Evolutionary conservation across 2,888 invertebrate genomes (phyloP).

Genomic region (Nomada hirtipes): DNA sequence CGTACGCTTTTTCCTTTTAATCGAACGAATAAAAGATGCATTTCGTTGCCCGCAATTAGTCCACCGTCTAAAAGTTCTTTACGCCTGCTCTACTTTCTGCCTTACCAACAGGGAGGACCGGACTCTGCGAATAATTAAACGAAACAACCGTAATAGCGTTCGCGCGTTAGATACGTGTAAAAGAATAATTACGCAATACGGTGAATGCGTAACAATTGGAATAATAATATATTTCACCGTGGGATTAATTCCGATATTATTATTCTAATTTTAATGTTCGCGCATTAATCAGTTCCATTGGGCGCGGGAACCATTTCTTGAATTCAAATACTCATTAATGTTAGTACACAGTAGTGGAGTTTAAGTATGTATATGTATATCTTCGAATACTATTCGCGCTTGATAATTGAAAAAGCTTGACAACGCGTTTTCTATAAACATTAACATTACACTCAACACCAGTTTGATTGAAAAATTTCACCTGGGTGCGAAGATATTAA

Average conservation of each 20-base stretch:
- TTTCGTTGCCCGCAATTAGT: not conserved
- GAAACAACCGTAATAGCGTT: not conserved
- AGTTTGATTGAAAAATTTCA: too few relatives aligned
- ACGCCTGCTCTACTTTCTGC: not conserved
- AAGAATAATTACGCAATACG: not conserved
- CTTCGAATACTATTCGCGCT: too few relatives aligned
- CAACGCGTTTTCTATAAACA: too few relatives aligned
- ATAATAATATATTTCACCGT: not conserved
- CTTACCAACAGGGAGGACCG: not conserved
- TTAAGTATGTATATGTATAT: too few relatives aligned
- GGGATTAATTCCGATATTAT: not conserved
- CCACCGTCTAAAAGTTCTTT: not conserved
- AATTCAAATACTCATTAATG: too few relatives aligned
- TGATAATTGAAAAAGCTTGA: too few relatives aligned
- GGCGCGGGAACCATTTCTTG: too few relatives aligned
- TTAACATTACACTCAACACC: too few relatives aligned
- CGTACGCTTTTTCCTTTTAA: constrained; percentile 1
- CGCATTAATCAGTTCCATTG: too few relatives aligned
- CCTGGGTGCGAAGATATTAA: too few relatives aligned
- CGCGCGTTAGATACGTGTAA: not conserved
- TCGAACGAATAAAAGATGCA: not conserved
- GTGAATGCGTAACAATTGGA: not conserved
- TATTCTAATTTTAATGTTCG: too few relatives aligned
- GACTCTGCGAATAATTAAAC: not conserved
- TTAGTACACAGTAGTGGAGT: too few relatives aligned